These are phyloP conservation scores for Micrasema minimum DNA, from an alignment of 1,140 invertebrate species.

Conservation along the genomic window DNA sequence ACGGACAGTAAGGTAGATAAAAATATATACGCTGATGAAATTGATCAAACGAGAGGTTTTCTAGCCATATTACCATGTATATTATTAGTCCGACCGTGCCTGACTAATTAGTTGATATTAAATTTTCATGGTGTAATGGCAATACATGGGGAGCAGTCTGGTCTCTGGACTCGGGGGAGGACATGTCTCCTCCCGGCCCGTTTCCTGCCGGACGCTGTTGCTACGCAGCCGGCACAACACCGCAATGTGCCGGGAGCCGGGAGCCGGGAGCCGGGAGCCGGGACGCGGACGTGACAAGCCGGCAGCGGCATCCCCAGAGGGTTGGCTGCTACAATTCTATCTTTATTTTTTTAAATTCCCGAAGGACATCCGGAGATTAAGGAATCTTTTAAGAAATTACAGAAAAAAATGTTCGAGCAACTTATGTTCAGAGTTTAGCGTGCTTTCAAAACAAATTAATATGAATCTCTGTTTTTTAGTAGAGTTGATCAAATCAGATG, in stretches of 20 bases:
- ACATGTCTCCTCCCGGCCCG: constrained; percentile 16
- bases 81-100: background rate
- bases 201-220: constrained; percentile 43
- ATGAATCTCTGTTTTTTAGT: background rate
- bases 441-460: background rate
- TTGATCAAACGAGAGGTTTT: background rate
- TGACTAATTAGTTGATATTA: background rate
- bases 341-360: background rate
- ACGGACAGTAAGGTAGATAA: too few species aligned
- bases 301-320: too few species aligned
- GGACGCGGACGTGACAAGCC: too few species aligned
- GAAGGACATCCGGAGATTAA: background rate
- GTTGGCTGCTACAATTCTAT: background rate
- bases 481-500: background rate
- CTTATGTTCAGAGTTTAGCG: background rate
- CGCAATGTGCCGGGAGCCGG: constrained; percentile 39
- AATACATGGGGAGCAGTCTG: background rate
- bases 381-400: background rate
- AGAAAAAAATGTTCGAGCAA: too few species aligned
- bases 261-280: background rate
- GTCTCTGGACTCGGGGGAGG: constrained; percentile 23
- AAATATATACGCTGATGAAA: too few species aligned
- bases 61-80: background rate
- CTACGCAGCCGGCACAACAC: constrained; percentile 49
- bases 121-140: background rate